Evolutionary conservation across 2,888 invertebrate species (phyloP).

Genomic region (Parnassius mnemosyne): DNA sequence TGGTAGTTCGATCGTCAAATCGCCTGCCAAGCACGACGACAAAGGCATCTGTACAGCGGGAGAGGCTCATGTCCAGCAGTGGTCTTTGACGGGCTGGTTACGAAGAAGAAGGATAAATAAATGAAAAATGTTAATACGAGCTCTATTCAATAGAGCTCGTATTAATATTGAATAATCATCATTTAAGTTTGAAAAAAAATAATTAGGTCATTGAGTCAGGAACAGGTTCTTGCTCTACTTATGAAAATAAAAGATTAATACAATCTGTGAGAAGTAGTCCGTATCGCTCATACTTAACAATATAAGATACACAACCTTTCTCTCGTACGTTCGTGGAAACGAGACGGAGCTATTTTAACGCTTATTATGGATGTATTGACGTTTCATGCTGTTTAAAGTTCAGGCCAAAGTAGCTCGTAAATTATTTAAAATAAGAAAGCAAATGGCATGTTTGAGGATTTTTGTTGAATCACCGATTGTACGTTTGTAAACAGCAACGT

Average conservation of each 20-base stretch:
- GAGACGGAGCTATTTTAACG: conserved; percentile 44
- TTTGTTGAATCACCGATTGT: conserved; percentile 16
- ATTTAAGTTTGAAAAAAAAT: conserved; percentile 27
- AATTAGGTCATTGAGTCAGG: conserved; percentile 45
- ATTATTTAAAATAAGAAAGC: conserved; percentile 14
- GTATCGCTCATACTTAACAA: conserved; percentile 44
- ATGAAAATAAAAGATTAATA: conserved; percentile 46
- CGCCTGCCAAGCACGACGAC: too few species aligned
- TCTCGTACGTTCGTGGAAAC: conserved; percentile 50
- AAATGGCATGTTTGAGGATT: conserved; percentile 19
- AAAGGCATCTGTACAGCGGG: neutral
- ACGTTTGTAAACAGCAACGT: conserved; percentile 22
- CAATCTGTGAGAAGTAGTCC: conserved; percentile 68
- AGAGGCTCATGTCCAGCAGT: too few species aligned
- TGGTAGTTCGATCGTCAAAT: neutral
- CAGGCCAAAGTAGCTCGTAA: conserved; percentile 27
- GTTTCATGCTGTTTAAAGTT: conserved; percentile 18
- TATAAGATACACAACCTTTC: conserved; percentile 54
- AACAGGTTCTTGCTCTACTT: conserved; percentile 60
- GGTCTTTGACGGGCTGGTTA: too few species aligned
- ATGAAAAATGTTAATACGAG: too few species aligned
- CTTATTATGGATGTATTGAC: conserved; percentile 24
- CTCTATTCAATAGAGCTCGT: too few species aligned
- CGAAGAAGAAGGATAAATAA: too few species aligned
- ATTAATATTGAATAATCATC: too few species aligned